Evolutionary conservation across 1,140 invertebrate species (phyloP), one percentile per base, ranked within the genome.

Genomic region (Centruroides vittatus): DNA sequence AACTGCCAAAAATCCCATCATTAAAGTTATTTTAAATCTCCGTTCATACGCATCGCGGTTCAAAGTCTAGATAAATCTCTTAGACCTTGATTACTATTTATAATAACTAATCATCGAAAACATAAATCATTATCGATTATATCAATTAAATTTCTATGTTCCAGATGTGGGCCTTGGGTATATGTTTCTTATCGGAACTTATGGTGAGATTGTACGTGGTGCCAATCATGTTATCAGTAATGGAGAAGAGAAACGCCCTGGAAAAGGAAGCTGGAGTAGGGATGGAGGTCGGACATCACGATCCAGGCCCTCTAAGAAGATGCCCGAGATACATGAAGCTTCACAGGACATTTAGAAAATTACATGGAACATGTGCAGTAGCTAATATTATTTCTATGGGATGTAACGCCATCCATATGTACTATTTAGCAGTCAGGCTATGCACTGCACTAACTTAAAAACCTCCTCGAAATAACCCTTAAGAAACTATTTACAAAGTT

Each of bases 301-400:
- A 82, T 34, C 73, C 82, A 2, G 84, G 84, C 12, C 76, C 79
- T 12, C 70, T 88, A 7, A 77, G 79, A 12, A 76, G 84, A 63
- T 87, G 84, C 68, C 83, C 84, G 0, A 80, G 83, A 63, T 88
- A 88, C 71, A 72, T 84, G 60, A 79, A 79, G 61, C 77, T 86
- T 5, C 78, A 86, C 67, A 76, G 76, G 52, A 75, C 78, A 5
- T 89, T 89, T 72, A 78, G 85, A 34, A 76, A 77, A 5, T 75
- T 81, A 35, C 86, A 89, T 70, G 80, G 82, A 47, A 75, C 72
- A 47, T 82, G 86, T 60, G 85, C 85, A 3, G 80, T 85, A 65
- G 84, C 82, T 13, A 88, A 86, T 67, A 80, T 89, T 67, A 71
- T 83, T 8, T 78, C 83, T 0, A 81, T 89, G 72, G 80, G 76